Conservation (phyloP, 2,113 vertebrate species). For the Mustela lutreola region DNA sequence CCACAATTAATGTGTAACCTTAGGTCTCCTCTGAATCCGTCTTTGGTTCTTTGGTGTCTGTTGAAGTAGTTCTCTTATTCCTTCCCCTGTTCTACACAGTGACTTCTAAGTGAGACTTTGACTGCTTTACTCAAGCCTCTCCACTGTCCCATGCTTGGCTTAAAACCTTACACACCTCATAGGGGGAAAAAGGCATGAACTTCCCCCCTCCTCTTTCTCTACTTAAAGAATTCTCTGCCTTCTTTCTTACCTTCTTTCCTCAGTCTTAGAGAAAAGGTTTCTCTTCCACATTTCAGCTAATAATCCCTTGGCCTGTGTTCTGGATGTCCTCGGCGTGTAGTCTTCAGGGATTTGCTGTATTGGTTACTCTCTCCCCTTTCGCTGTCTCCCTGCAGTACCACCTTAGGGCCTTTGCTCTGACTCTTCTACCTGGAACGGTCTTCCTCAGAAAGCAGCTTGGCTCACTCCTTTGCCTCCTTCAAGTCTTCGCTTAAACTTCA, state of each 20-base stretch:
- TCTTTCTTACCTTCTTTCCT: not conserved
- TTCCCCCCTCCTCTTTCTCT: not conserved
- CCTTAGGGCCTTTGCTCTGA: not conserved
- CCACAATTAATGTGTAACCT: not conserved
- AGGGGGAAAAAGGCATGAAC: not conserved
- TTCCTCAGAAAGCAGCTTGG: not conserved
- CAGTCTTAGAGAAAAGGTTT: not conserved
- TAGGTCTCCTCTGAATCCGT: not conserved
- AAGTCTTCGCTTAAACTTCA: not conserved
- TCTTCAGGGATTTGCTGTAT: not conserved
- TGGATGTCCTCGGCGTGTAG: not conserved
- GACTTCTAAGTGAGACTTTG: not conserved
- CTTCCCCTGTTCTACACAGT: not conserved
- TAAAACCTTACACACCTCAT: not conserved
- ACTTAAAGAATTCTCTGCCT: not conserved
- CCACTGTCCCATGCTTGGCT: not conserved
- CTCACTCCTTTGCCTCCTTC: not conserved
- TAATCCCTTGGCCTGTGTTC: not conserved
- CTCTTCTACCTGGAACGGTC: not conserved
- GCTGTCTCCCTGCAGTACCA: not conserved
- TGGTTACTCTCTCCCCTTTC: not conserved
- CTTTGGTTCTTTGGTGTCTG: not conserved
- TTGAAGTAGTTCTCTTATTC: not conserved
- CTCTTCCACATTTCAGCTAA: not conserved
- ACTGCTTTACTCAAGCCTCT: not conserved